Percentiles rank a stretch among this genome's conserved stretches.
phyloP scores from a whole-genome alignment of 2,113 vertebrate species.

The Pelecanoides urinatrix region DNA sequence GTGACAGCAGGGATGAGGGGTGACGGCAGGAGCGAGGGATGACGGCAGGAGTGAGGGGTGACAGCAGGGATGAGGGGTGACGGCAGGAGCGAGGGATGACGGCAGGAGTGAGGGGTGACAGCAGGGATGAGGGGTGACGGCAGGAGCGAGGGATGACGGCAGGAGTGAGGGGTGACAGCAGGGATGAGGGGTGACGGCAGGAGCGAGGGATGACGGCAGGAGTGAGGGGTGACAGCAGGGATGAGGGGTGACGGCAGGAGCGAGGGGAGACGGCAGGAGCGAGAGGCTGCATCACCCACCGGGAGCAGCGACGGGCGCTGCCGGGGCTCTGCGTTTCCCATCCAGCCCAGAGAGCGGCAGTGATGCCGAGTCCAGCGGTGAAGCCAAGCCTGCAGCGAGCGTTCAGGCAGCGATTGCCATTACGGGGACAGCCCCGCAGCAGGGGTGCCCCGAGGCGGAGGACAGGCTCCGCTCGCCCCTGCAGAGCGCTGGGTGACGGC shows the following conservation, averaged over 20 bases:
- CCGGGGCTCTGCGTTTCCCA: not conserved
- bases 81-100: not conserved
- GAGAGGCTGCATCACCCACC: not conserved
- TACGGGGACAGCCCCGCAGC: not conserved
- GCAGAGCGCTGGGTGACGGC: not conserved
- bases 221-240: not conserved
- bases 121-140: not conserved
- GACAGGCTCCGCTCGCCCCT: not conserved
- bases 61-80: not conserved
- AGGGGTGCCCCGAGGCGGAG: too few species aligned
- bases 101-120: not conserved
- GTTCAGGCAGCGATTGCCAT: accelerated
- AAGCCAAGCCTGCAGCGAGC: not conserved
- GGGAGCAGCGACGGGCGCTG: not conserved
- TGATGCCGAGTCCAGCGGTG: not conserved
- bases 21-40: not conserved
- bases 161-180: not conserved
- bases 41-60: not conserved
- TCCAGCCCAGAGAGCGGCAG: not conserved
- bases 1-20: not conserved
- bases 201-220: not conserved
- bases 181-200: not conserved
- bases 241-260: too few species aligned
- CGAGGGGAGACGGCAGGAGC: too few species aligned
- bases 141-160: not conserved